Evolutionary conservation across 2,888 invertebrate species (phyloP), one percentile per base, ranked within the genome.

Genomic region (Pristionchus arcanus): DNA sequence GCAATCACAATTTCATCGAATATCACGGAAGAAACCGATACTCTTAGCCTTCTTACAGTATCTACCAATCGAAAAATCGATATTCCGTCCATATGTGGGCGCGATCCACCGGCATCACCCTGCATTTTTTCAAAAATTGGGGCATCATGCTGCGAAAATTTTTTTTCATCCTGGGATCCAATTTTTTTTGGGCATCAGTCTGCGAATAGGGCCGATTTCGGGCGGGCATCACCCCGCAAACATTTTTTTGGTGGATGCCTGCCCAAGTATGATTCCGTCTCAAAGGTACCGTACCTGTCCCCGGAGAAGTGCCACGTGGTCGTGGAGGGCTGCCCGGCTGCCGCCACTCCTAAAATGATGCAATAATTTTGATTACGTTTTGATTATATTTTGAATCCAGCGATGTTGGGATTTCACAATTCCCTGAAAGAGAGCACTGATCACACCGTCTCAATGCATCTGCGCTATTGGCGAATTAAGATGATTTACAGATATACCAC

Each of bases 241-340:
- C n/a, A n/a, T n/a, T n/a, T n/a, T n/a, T n/a, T n/a, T n/a, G n/a
- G n/a, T n/a, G n/a, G n/a, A n/a, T n/a, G n/a, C n/a, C n/a, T n/a
- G n/a, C n/a, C n/a, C n/a, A n/a, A n/a, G n/a, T n/a, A n/a, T n/a
- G n/a, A n/a, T n/a, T n/a, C 16, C 21, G 5, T 55, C 31, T 3
- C 83, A 16, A 13, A 68, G 2, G 68, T 81, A 81, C 49, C 28
- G n/a, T n/a, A 77, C 77, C 88, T 88, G n/a, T 88, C 88, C 53
- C 88, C 88, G 28, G 88, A 88, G 77, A 88, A 88, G 88, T 88
- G 88, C 88, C 88, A 88, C n/a, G 88, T 88, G 28, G 88, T 88
- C 5, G 88, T 77, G 7, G 77, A 77, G 1, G 88, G 88, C 42
- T 88, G 88, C 4, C 63, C 63, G n/a, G 88, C 37, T 2, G 74